phyloP scores from a whole-genome alignment of 1,140 invertebrate species.

The Sarcophaga bullata region DNA sequence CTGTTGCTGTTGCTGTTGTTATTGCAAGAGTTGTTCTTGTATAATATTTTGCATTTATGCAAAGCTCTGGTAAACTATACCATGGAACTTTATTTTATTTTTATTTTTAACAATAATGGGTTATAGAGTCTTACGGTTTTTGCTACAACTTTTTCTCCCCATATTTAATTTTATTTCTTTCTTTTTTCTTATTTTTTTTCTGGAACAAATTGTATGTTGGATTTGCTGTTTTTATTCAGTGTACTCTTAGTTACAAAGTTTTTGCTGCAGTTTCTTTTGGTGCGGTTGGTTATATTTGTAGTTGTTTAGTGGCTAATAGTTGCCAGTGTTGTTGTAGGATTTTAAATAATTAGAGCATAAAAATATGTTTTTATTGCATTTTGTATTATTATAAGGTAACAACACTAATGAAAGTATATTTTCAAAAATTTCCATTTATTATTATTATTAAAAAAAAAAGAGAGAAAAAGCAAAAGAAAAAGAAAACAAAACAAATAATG shows the following conservation, averaged over 20 bases:
- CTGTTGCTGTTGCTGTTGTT: background rate
- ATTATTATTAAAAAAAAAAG: background rate
- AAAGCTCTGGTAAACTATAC: background rate
- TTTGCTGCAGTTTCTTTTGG: background rate
- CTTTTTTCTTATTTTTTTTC: background rate
- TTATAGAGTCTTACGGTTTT: conserved; percentile 21
- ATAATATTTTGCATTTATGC: conserved; percentile 17
- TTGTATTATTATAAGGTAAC: background rate
- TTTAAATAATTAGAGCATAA: conserved; percentile 35
- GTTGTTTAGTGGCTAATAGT: conserved; percentile 22
- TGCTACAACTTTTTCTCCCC: background rate
- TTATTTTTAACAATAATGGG: background rate
- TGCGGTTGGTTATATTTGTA: conserved; percentile 17
- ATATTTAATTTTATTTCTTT: background rate
- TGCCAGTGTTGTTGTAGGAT: conserved; percentile 12
- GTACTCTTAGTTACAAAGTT: background rate
- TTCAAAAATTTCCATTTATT: background rate
- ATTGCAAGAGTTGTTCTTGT: background rate
- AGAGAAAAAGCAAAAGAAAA: background rate
- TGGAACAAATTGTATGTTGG: too few species aligned
- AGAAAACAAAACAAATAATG: background rate
- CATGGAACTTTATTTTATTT: background rate
- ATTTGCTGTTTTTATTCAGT: too few species aligned
- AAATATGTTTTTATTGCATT: conserved; percentile 19
- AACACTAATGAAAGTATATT: conserved; percentile 20